phyloP scores from a whole-genome alignment of 2,113 vertebrate species.

The Penelope pileata region DNA sequence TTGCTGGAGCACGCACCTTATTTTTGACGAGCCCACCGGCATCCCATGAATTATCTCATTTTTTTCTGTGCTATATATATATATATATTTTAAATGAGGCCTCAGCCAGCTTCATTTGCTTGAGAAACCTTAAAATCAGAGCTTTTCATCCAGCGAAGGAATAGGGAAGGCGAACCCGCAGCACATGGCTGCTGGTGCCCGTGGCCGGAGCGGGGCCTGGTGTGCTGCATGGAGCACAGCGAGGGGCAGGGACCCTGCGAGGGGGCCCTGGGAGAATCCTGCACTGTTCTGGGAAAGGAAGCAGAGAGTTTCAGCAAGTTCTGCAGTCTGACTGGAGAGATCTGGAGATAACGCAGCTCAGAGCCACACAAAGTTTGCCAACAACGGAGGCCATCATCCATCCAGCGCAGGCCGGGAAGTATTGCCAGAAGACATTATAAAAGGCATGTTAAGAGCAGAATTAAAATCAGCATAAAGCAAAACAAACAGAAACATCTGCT shows the following conservation, averaged over 20 bases:
- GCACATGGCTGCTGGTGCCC: not conserved
- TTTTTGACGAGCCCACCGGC: not conserved
- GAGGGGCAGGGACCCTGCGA: not conserved
- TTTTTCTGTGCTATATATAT: not conserved
- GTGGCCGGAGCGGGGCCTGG: too few species aligned
- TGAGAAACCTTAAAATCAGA: not conserved
- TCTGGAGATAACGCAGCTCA: not conserved
- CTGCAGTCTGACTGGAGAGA: not conserved
- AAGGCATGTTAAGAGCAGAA: slow-evolving; percentile 49
- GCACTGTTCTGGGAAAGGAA: slow-evolving; percentile 3
- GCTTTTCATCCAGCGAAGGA: not conserved
- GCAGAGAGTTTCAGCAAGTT: not conserved
- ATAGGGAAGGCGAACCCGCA: not conserved
- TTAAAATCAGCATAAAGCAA: slow-evolving; percentile 28
- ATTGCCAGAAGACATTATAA: slow-evolving; percentile 40
- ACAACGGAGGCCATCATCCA: not conserved
- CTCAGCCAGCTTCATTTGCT: not conserved
- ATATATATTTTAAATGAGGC: too few species aligned
- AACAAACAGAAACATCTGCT: slow-evolving; percentile 53
- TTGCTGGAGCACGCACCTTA: not conserved
- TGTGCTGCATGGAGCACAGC: too few species aligned
- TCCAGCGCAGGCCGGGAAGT: not conserved
- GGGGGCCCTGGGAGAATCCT: slow-evolving; percentile 1
- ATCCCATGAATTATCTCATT: not conserved
- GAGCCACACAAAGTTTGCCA: not conserved